Conservation (phyloP, 2,888 invertebrate species). For the Erpobdella octoculata region DNA sequence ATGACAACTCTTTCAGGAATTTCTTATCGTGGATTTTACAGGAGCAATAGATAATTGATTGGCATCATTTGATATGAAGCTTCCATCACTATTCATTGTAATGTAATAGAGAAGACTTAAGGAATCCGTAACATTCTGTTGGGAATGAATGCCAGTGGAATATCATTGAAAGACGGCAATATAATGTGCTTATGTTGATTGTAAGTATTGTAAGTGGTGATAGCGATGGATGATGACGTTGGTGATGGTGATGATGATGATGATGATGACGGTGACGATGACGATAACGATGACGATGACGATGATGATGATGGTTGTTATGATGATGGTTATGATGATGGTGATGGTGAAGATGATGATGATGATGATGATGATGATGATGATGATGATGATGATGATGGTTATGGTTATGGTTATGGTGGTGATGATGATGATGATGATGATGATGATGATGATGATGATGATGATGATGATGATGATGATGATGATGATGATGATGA, state of each 20-base stretch:
- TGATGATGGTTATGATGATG: too few species aligned
- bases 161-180: too few species aligned
- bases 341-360: not conserved
- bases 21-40: too few species aligned
- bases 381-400: slow-evolving; percentile 7
- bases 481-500: not conserved
- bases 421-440: slow-evolving; percentile 17
- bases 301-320: slow-evolving; percentile 13
- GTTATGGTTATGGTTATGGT: not conserved
- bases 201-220: not conserved
- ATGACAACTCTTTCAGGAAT: too few species aligned
- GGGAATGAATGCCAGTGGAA: too few species aligned
- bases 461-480: slow-evolving; percentile 11
- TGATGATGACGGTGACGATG: not conserved
- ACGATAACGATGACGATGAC: not conserved
- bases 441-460: slow-evolving; percentile 22
- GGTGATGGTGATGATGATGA: slow-evolving; percentile 9
- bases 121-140: too few species aligned
- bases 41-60: too few species aligned
- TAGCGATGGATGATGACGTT: not conserved
- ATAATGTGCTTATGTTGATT: too few species aligned
- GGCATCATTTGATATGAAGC: too few species aligned
- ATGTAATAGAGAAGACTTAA: too few species aligned
- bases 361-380: slow-evolving; percentile 7
- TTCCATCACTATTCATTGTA: too few species aligned